Conservation (phyloP, 2,113 vertebrate genomes). For the Ctenomys sociabilis region DNA sequence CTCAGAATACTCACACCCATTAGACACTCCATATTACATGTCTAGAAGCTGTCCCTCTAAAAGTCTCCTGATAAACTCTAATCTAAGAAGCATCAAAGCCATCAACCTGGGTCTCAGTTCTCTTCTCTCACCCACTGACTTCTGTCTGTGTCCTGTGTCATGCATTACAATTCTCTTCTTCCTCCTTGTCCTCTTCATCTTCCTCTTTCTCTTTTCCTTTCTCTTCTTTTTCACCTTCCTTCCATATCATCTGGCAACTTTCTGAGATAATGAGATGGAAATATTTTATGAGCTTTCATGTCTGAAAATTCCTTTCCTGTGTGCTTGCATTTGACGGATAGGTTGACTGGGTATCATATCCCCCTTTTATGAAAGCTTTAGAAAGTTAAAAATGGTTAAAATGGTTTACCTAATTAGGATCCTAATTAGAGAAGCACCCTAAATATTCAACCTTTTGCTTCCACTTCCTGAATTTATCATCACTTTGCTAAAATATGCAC, state of each 20-base stretch:
- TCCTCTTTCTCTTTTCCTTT: background rate
- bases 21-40: background rate
- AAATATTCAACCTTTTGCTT: slow-evolving; percentile 23
- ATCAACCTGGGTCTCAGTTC: rapidly evolving
- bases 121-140: background rate
- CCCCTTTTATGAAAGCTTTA: slow-evolving; percentile 2
- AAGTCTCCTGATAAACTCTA: background rate
- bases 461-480: slow-evolving; percentile 18
- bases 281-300: background rate
- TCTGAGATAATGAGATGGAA: background rate
- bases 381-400: slow-evolving; percentile 23
- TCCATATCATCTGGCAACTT: background rate
- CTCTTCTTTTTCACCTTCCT: background rate
- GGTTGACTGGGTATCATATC: background rate
- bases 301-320: slow-evolving; percentile 33
- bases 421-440: background rate
- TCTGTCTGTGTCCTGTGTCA: background rate
- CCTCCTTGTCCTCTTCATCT: background rate
- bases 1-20: background rate
- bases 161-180: background rate
- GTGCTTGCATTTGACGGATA: slow-evolving; percentile 1
- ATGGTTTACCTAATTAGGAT: background rate
- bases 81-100: background rate
- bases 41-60: background rate
- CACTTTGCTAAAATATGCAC: background rate